Evolutionary conservation across 1,140 invertebrate genomes (phyloP).

Genomic region (Ganaspis sp.): DNA sequence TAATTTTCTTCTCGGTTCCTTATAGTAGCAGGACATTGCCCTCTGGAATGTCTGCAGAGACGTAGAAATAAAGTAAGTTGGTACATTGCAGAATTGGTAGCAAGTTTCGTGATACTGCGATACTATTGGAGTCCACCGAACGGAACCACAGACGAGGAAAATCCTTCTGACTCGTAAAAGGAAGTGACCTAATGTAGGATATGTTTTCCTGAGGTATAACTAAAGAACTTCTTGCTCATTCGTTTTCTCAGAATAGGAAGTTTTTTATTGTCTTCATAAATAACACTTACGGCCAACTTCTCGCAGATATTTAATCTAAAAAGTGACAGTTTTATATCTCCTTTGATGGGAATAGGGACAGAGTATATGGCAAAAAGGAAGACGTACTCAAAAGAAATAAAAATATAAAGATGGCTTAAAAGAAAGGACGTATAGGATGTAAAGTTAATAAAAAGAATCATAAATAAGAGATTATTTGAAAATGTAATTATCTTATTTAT

Average conservation of each 20-base stretch:
- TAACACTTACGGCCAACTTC: background rate
- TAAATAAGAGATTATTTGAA: no score
- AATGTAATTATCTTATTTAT: no score
- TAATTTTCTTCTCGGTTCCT: conserved; percentile 8
- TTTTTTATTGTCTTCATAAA: conserved; percentile 9
- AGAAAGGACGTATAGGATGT: no score
- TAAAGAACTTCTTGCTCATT: background rate
- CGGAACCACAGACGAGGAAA: background rate
- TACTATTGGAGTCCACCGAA: background rate
- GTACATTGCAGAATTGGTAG: background rate
- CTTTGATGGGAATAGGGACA: background rate
- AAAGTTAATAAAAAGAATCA: no score
- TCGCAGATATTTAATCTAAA: conserved; percentile 5
- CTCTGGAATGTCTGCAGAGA: background rate
- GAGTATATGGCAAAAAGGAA: background rate
- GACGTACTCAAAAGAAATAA: background rate
- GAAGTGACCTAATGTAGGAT: conserved; percentile 6
- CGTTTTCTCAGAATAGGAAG: background rate
- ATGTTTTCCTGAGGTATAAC: conserved; percentile 16
- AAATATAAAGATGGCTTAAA: background rate
- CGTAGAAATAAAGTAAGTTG: conserved; percentile 10
- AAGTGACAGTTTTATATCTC: conserved; percentile 10
- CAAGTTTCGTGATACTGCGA: conserved; percentile 2
- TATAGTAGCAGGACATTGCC: background rate
- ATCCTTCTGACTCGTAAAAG: conserved; percentile 7